Conservation (phyloP, 1,140 invertebrate genomes). For the Coelopa frigida region DNA sequence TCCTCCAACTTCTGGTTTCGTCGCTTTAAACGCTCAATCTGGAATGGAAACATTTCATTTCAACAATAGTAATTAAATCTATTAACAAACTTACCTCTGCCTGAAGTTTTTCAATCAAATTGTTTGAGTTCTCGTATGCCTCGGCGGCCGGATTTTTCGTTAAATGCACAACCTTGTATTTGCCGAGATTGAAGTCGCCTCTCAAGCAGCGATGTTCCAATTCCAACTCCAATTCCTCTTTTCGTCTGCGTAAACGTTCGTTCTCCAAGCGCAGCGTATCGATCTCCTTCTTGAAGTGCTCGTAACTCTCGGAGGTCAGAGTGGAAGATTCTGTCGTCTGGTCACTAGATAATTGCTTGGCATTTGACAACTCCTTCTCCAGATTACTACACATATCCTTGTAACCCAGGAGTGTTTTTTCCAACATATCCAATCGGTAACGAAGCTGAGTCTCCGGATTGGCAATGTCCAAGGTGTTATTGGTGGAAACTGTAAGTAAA, state of each 20-base stretch:
- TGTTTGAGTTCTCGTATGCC: slow-evolving; percentile 56
- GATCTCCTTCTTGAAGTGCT: slow-evolving; percentile 43
- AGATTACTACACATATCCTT: slow-evolving; percentile 60
- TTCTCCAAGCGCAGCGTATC: slow-evolving; percentile 51
- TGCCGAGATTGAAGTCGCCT: slow-evolving; percentile 49
- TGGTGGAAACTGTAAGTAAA: too few species aligned
- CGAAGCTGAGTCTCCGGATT: slow-evolving; percentile 44
- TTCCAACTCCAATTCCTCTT: slow-evolving; percentile 57
- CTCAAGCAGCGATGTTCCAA: slow-evolving; percentile 56
- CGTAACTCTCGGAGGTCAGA: slow-evolving; percentile 26
- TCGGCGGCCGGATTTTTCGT: slow-evolving; percentile 67
- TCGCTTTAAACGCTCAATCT: slow-evolving; percentile 45
- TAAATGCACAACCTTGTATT: slow-evolving; percentile 53
- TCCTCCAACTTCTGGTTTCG: slow-evolving; percentile 54
- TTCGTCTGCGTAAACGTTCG: slow-evolving; percentile 51
- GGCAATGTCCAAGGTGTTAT: too few species aligned
- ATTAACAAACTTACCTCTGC: slow-evolving; percentile 64
- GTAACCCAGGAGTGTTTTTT: slow-evolving; percentile 58
- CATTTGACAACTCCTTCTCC: slow-evolving; percentile 52
- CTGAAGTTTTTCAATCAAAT: slow-evolving; percentile 60
- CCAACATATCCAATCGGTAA: slow-evolving; percentile 56
- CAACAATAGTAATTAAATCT: too few species aligned
- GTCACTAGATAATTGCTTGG: slow-evolving; percentile 24
- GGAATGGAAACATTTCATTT: slow-evolving; percentile 14
- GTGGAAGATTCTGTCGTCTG: slow-evolving; percentile 17